Percentiles rank a stretch among this genome's conserved stretches.
Conservation (phyloP, 2,113 vertebrate genomes). For the Siphamia tubifer region DNA sequence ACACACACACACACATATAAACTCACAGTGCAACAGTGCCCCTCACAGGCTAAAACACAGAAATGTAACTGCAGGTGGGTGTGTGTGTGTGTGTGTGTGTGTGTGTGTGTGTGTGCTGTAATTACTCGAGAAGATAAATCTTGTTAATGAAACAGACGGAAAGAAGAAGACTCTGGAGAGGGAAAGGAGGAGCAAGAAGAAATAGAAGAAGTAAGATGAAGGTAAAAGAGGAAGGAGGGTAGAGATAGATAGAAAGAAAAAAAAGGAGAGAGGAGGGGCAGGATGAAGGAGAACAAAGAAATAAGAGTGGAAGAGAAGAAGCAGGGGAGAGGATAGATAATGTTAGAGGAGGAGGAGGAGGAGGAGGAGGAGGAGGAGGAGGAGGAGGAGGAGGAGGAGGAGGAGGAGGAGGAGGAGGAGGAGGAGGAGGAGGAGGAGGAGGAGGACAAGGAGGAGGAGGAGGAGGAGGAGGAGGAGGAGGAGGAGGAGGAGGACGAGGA, state of each 20-base stretch:
- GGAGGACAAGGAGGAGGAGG: too few relatives aligned
- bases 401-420: too few relatives aligned
- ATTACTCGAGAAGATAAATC: slow-evolving; percentile 68
- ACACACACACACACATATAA: not conserved
- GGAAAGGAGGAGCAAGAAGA: slow-evolving; percentile 21
- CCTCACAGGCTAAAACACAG: slow-evolving; percentile 37
- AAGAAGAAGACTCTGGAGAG: slow-evolving; percentile 59
- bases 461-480: too few relatives aligned
- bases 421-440: too few relatives aligned
- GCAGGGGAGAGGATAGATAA: not conserved
- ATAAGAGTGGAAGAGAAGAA: not conserved
- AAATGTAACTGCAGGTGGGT: slow-evolving; percentile 35
- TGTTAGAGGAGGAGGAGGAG: too few relatives aligned
- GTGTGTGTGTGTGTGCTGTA: slow-evolving; percentile 38
- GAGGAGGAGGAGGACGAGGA: too few relatives aligned
- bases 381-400: too few relatives aligned
- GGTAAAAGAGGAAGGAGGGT: not conserved
- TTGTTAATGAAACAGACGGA: slow-evolving; percentile 69
- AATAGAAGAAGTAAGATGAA: slow-evolving; percentile 33
- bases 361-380: too few relatives aligned
- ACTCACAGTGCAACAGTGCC: slow-evolving; percentile 49
- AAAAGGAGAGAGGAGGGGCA: not conserved
- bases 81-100: slow-evolving; percentile 5
- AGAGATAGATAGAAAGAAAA: not conserved
- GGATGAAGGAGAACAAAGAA: slow-evolving; percentile 4